Base-by-base conservation (phyloP, 2,888 invertebrate species). In the Odontocolon sp. region DNA sequence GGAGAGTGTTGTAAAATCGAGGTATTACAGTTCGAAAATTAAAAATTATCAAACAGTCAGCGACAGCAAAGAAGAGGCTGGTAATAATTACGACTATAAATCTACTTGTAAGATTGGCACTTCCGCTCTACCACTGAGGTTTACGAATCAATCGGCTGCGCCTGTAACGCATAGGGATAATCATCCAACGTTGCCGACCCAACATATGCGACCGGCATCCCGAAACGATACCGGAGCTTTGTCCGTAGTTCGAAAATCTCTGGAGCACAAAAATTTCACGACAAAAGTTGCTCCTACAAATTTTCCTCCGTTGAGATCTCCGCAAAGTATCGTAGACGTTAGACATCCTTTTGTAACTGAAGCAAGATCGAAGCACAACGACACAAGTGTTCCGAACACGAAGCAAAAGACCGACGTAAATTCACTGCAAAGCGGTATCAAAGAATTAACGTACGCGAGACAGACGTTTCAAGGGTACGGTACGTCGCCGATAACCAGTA, bases 241-340 rank as follows among this genome's bases (percentile, higher is more conserved):
- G 3, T 54, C 81, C 2, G 57, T 82, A 2, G 79, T 79, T 1
- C 80, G 82, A 4, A 87, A 85, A 40, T 78, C 78, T 3, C 31
- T 82, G 56, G 87, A 86, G 38, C 86, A 84, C 56, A 84, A n/a
- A n/a, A n/a, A n/a, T n/a, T n/a, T n/a, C n/a, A n/a, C n/a, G n/a
- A n/a, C n/a, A n/a, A n/a, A n/a, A n/a, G n/a, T n/a, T n/a, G n/a
- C 86, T 2, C 82, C 84, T 6, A 75, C 83, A 1, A 88, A 86
- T 78, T 88, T 87, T 52, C 86, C 88, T 0, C 85, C 87, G 0
- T 33, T 87, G 2, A 80, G 86, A 3, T 84, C 87, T 0, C 85
- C 86, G 0, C 88, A 87, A 57, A 87, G 85, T 16, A 86, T 88
- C 36, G 86, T 87, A 3, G 87, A 88, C 56, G 85, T 85, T 18